Evolutionary conservation across 1,140 invertebrate species (phyloP).

Genomic region (Bombus ignitus): DNA sequence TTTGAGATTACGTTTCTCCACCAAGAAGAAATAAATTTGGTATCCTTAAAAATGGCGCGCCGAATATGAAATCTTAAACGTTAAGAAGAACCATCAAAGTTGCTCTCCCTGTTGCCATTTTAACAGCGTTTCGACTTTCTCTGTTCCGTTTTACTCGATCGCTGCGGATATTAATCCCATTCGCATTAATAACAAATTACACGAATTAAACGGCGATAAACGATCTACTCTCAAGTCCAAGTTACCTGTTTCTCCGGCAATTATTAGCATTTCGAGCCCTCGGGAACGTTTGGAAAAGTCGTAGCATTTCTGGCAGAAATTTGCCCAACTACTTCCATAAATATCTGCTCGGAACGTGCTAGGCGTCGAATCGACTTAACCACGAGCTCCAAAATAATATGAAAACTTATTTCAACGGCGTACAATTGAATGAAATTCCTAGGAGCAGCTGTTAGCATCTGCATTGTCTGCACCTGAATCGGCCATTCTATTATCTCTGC

Average conservation of each 20-base stretch:
- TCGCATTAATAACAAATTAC: too few species aligned
- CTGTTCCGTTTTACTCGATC: too few species aligned
- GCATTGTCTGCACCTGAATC: conserved; percentile 61
- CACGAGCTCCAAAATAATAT: conserved; percentile 45
- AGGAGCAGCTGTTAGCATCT: conserved; percentile 35
- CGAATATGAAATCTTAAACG: not conserved
- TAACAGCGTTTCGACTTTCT: too few species aligned
- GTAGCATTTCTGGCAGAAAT: not conserved
- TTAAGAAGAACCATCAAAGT: too few species aligned
- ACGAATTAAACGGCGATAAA: too few species aligned
- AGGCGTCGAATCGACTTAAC: conserved; percentile 17
- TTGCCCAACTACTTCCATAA: not conserved
- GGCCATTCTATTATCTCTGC: conserved; percentile 42
- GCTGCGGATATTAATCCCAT: too few species aligned
- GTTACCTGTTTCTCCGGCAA: too few species aligned
- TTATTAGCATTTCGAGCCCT: too few species aligned
- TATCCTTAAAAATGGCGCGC: too few species aligned
- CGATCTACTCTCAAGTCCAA: too few species aligned
- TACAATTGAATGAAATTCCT: conserved; percentile 49
- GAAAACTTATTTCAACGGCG: conserved; percentile 51
- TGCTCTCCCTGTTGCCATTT: too few species aligned
- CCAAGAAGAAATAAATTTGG: not conserved
- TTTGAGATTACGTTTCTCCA: not conserved
- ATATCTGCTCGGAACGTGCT: not conserved
- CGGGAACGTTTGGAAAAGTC: not conserved